These are phyloP conservation scores for Dryococelus australis DNA, from an alignment of 2,888 invertebrate species.

Conservation along the genomic window DNA sequence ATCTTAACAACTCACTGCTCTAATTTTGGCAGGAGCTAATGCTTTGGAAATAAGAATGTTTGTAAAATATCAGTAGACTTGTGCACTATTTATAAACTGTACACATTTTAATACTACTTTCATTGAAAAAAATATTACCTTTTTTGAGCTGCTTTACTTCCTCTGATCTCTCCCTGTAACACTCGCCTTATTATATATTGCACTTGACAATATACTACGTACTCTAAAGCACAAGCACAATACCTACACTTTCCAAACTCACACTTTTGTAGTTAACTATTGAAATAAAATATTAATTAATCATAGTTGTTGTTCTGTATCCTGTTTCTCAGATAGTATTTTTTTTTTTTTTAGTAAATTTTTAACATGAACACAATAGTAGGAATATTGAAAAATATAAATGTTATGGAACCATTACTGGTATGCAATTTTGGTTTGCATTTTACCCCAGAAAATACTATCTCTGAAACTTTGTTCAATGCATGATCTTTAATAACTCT, in stretches of 20 bases:
- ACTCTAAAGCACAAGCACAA: slow-evolving; percentile 10
- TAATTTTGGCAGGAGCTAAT: neutral
- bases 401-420: no score
- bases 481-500: neutral
- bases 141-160: neutral
- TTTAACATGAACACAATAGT: neutral
- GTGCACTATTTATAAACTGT: neutral
- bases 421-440: neutral
- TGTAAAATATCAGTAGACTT: neutral
- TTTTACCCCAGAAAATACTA: neutral
- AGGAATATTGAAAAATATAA: no score
- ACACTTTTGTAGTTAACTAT: neutral
- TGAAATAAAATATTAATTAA: neutral
- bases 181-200: neutral
- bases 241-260: neutral
- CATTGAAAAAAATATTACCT: no score
- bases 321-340: neutral
- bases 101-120: neutral
- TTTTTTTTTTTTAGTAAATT: neutral
- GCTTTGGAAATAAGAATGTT: neutral
- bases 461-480: neutral
- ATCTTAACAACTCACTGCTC: neutral
- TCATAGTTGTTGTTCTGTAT: neutral
- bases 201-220: neutral
- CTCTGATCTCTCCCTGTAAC: neutral